Base-by-base conservation (phyloP, 2,113 vertebrate species). In the Ammodytes marinus region DNA sequence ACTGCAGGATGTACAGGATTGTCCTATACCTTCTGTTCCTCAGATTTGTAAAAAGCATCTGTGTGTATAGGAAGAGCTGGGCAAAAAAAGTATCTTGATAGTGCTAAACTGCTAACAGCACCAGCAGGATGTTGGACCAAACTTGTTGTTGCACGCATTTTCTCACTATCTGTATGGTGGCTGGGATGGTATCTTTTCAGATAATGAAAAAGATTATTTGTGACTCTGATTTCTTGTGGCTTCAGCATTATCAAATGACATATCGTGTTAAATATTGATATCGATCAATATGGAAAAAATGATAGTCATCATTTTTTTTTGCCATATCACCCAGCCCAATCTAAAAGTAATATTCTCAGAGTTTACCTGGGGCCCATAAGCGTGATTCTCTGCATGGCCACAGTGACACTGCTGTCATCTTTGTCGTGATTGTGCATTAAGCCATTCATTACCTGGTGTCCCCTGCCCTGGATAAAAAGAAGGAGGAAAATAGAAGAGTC, bases 311-410 rank as follows among this genome's bases (percentile, higher is more conserved):
- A 27, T 27, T 27, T 27, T 27, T 27, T 27, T 27, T 27, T 27
- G 27, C 27, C 27, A 27, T 27, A 27, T 27, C 27, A 27, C 27
- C 27, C 27, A 27, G 27, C 27, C 27, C 27, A 27, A 43, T 77
- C 46, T 74, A 11, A 57, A 39, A 46, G 27, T 13, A 19, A 39
- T 46, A 54, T 40, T 43, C 11, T 55, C 42, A 40, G n/a, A 65
- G 19, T 40, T 14, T 95, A 99, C 98, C 97, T 97, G 90, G 85
- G 95, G 75, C 92, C 96, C 93, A 96, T 93, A 49, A 96, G 94
- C n/a, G 93, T 90, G 50, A 94, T 95, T 76, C 89, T 94, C 88
- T 96, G 94, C 71, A 95, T 94, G 86, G 95, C 94, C 91, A 95
- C 88, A 14, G 85, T 88, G 79, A 96, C 85, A 11, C 88, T 72